Evolutionary conservation across 2,888 invertebrate species (phyloP).

Genomic region (Callimorpha dominula): DNA sequence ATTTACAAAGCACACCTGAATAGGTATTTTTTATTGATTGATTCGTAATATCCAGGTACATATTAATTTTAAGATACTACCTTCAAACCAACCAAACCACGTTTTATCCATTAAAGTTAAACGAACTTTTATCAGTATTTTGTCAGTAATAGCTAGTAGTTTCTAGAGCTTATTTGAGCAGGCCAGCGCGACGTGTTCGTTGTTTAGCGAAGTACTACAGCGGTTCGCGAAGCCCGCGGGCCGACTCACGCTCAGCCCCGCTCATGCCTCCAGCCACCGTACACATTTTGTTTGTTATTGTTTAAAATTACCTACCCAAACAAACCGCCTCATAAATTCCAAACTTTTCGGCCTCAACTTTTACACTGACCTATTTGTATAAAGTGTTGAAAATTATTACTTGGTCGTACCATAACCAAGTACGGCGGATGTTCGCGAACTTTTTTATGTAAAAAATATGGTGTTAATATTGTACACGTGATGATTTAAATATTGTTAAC

Average conservation of each 20-base stretch:
- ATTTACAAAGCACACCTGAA: no score
- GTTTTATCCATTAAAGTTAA: not conserved
- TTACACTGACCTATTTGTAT: constrained; percentile 69
- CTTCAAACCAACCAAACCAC: not conserved
- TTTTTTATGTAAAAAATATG: constrained; percentile 48
- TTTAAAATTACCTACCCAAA: constrained; percentile 77
- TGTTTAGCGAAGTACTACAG: constrained; percentile 59
- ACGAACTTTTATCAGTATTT: not conserved
- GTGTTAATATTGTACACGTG: constrained; percentile 48
- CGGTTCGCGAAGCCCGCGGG: constrained; percentile 52
- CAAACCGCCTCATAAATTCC: constrained; percentile 74
- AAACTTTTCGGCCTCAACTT: constrained; percentile 71
- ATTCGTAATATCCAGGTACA: not conserved
- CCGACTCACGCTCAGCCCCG: constrained; percentile 42
- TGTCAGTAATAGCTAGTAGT: constrained; percentile 6
- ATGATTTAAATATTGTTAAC: constrained; percentile 36
- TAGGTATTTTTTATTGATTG: not conserved
- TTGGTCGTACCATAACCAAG: constrained; percentile 49
- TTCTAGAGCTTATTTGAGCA: constrained; percentile 38
- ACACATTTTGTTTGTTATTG: constrained; percentile 78
- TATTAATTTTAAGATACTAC: not conserved
- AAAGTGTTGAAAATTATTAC: constrained; percentile 67
- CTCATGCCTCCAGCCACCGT: constrained; percentile 50
- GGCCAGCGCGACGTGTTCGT: constrained; percentile 18
- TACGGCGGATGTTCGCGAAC: constrained; percentile 41